A percentile compares a stretch with the other conserved stretches of the same genome.
Conservation (phyloP, 2,888 invertebrate species). For the Laspeyria flexula region DNA sequence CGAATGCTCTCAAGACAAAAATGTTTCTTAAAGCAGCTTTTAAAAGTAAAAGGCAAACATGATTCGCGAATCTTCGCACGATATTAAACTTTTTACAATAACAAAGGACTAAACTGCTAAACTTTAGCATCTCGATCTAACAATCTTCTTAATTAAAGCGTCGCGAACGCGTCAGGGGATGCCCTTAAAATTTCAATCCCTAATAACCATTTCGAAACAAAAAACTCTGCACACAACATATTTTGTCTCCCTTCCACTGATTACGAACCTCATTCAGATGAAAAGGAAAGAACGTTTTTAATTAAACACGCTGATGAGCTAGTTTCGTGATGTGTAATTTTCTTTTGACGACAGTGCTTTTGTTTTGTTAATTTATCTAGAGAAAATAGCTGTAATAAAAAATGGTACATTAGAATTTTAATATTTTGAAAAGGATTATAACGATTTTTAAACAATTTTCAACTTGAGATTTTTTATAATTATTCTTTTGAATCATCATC, state of each 20-base stretch:
- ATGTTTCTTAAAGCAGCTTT: slow-evolving; percentile 33
- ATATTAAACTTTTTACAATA: slow-evolving; percentile 56
- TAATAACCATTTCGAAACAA: slow-evolving; percentile 56
- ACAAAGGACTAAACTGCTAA: slow-evolving; percentile 49
- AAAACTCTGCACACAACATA: slow-evolving; percentile 45
- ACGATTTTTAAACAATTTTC: too few relatives aligned
- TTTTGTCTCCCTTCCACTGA: slow-evolving; percentile 42
- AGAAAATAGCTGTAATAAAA: slow-evolving; percentile 25
- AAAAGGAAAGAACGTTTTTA: slow-evolving; percentile 51
- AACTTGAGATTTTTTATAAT: too few relatives aligned
- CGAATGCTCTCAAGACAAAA: slow-evolving; percentile 36
- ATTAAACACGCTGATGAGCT: slow-evolving; percentile 56
- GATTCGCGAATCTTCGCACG: slow-evolving; percentile 42
- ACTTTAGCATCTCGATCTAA: slow-evolving; percentile 52
- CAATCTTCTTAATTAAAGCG: slow-evolving; percentile 58
- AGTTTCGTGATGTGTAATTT: slow-evolving; percentile 56
- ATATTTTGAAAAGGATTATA: too few relatives aligned
- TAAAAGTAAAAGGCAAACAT: slow-evolving; percentile 43
- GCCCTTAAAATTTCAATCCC: slow-evolving; percentile 52
- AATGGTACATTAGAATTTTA: slow-evolving; percentile 29
- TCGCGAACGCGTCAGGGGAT: slow-evolving; percentile 51
- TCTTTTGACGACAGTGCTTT: slow-evolving; percentile 50
- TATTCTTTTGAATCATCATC: too few relatives aligned
- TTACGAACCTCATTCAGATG: slow-evolving; percentile 39
- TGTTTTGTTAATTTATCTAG: slow-evolving; percentile 40